A percentile compares a stretch with the other conserved stretches of the same genome.
phyloP scores from a whole-genome alignment of 1,140 invertebrate genomes.

The Vanessa tameamea region DNA sequence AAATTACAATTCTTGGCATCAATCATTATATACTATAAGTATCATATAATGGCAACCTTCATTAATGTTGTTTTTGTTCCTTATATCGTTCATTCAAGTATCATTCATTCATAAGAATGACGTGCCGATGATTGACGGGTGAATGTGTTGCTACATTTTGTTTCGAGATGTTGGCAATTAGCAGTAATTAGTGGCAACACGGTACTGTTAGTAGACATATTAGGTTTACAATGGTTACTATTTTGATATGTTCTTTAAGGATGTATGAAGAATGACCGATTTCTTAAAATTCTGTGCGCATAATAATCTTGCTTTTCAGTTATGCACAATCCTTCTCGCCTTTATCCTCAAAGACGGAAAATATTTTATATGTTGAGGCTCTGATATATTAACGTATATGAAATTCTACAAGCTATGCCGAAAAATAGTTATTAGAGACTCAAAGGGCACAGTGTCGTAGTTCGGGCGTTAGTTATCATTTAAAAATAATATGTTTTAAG shows the following conservation, averaged over 20 bases:
- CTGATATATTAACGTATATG: no score
- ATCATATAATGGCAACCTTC: constrained; percentile 18
- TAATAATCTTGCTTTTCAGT: no score
- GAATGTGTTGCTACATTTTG: constrained; percentile 18
- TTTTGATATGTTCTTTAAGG: background rate
- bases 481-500: no score
- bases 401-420: no score
- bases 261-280: background rate
- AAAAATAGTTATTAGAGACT: no score
- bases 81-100: constrained; percentile 15
- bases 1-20: constrained; percentile 15
- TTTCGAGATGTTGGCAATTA: constrained; percentile 16
- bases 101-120: constrained; percentile 13
- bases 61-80: constrained; percentile 19
- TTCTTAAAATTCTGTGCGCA: no score
- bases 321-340: no score
- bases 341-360: no score
- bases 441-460: no score
- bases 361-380: no score
- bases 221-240: background rate
- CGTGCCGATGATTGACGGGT: constrained; percentile 20
- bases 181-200: constrained; percentile 17
- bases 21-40: constrained; percentile 4
- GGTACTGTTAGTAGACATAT: constrained; percentile 6
- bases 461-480: no score